A percentile compares a stretch with the other conserved stretches of the same genome.
phyloP scores from a whole-genome alignment of 2,797 vertebrate genomes.

The Poecilia picta region DNA sequence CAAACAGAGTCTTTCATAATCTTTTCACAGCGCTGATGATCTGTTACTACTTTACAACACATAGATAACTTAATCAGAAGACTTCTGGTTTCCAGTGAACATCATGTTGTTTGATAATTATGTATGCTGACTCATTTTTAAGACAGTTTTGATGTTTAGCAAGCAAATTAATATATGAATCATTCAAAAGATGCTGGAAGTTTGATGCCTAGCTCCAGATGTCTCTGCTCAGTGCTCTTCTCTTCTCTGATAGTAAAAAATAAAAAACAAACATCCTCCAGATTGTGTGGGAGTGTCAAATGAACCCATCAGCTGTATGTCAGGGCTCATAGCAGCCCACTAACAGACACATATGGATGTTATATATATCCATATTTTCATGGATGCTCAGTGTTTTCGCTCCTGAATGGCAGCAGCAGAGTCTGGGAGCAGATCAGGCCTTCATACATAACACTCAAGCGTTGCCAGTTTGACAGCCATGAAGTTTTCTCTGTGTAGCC shows the following conservation, averaged over 20 bases:
- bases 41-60: background rate
- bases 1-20: background rate
- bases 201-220: slow-evolving; percentile 25
- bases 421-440: slow-evolving; percentile 29
- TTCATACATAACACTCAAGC: slow-evolving; percentile 27
- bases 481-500: background rate
- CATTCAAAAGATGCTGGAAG: no score
- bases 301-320: slow-evolving; percentile 57
- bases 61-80: background rate
- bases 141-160: no score
- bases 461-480: slow-evolving; percentile 6
- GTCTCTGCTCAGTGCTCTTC: slow-evolving; percentile 40
- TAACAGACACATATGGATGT: slow-evolving; percentile 39
- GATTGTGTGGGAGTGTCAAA: slow-evolving; percentile 55
- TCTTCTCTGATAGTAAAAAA: slow-evolving; percentile 45
- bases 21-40: background rate
- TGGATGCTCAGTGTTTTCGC: slow-evolving; percentile 35
- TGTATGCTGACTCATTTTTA: no score
- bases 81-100: background rate
- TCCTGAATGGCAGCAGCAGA: slow-evolving; percentile 32
- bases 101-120: no score
- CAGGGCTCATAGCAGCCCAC: slow-evolving; percentile 36
- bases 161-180: no score
- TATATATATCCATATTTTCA: slow-evolving; percentile 38
- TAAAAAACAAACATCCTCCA: slow-evolving; percentile 40